A percentile compares a stretch with the other conserved stretches of the same genome.
Conservation (phyloP, 2,797 vertebrate species). For the Sphenodon punctatus region DNA sequence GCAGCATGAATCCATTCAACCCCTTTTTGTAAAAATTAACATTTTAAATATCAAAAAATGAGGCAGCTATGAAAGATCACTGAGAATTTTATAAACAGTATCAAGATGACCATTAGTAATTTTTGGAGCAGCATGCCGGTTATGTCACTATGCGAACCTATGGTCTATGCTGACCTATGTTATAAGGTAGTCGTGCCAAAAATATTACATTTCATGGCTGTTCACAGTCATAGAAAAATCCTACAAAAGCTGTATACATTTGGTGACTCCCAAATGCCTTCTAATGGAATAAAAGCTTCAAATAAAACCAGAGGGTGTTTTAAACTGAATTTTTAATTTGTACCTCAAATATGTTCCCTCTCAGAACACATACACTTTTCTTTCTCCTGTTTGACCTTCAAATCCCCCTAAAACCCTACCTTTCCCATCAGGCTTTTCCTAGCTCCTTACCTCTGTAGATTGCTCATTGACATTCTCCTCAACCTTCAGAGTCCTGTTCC, state of each 20-base stretch:
- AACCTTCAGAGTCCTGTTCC: too few relatives aligned
- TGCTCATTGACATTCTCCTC: too few relatives aligned
- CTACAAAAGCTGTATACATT: constrained; percentile 8
- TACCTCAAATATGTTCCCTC: not conserved
- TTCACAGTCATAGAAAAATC: constrained; percentile 27
- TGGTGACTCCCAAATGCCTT: constrained; percentile 27
- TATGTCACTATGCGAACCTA: constrained; percentile 11
- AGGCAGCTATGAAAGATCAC: constrained; percentile 51
- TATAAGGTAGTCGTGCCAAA: constrained; percentile 10
- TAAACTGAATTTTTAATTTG: not conserved
- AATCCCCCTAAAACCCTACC: too few relatives aligned
- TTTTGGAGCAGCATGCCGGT: constrained; percentile 11
- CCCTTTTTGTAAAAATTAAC: constrained; percentile 49
- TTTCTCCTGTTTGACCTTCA: too few relatives aligned
- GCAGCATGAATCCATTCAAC: constrained; percentile 55
- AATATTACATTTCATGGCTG: constrained; percentile 46
- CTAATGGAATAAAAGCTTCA: not conserved
- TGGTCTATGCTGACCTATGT: constrained; percentile 11
- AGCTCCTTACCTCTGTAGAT: too few relatives aligned
- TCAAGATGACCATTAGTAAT: constrained; percentile 21
- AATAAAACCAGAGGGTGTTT: not conserved
- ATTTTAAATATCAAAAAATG: constrained; percentile 46
- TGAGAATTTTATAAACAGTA: constrained; percentile 62
- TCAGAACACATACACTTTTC: too few relatives aligned
- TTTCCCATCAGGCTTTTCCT: too few relatives aligned